phyloP scores from a whole-genome alignment of 2,888 invertebrate genomes.

The Polia nebulosa region DNA sequence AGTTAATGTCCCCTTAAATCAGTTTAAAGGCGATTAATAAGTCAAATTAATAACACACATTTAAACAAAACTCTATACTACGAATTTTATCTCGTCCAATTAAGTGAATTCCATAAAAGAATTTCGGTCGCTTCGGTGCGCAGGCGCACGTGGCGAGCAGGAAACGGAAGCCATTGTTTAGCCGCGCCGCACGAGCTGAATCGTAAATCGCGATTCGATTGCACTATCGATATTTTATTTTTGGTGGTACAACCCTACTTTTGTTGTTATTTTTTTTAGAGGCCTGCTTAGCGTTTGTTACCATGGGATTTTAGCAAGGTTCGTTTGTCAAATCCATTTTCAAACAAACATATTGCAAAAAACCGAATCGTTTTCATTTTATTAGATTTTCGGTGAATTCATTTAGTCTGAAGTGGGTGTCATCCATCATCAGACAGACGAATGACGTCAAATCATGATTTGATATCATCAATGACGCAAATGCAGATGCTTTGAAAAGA shows the following conservation, averaged over 20 bases:
- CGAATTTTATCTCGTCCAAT: conserved; percentile 60
- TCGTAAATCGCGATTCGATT: conserved; percentile 78
- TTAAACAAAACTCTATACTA: conserved; percentile 19
- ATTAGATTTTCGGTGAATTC: conserved; percentile 27
- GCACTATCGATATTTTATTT: conserved; percentile 70
- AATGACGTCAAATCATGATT: conserved; percentile 33
- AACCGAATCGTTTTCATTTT: neutral
- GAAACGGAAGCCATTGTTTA: conserved; percentile 88
- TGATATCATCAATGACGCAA: conserved; percentile 45
- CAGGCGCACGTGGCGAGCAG: conserved; percentile 81
- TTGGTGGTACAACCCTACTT: conserved; percentile 55
- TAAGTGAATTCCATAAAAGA: conserved; percentile 58
- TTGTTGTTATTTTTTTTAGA: conserved; percentile 21
- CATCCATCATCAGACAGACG: conserved; percentile 14
- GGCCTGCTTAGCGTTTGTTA: conserved; percentile 19
- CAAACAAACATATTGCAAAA: neutral
- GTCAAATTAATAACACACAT: conserved; percentile 33
- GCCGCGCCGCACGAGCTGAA: conserved; percentile 74
- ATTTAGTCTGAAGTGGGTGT: conserved; percentile 25
- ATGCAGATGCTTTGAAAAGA: conserved; percentile 18
- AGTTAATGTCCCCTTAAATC: conserved; percentile 5
- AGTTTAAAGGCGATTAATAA: conserved; percentile 40
- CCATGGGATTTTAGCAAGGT: conserved; percentile 16
- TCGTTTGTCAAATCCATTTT: neutral
- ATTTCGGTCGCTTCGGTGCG: conserved; percentile 63